These are phyloP conservation scores for Synergus umbraculus DNA, from an alignment of 2,888 invertebrate species.

Conservation along the genomic window DNA sequence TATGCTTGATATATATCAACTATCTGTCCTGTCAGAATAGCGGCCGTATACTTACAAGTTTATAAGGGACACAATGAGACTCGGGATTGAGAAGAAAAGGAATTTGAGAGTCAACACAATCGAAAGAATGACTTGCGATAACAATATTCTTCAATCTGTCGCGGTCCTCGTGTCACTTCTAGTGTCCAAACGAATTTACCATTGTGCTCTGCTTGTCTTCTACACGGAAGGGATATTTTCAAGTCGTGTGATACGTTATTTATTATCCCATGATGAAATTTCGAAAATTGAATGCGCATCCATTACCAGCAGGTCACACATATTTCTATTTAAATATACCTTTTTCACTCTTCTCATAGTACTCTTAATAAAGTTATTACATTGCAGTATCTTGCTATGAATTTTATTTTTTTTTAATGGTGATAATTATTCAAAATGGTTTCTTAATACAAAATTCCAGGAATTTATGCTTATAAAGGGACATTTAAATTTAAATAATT, in stretches of 20 bases:
- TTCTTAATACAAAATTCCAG: too few species aligned
- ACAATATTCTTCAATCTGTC: constrained; percentile 59
- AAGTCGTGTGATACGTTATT: constrained; percentile 25
- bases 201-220: constrained; percentile 34
- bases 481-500: background rate
- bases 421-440: too few species aligned
- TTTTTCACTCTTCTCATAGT: background rate
- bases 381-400: background rate
- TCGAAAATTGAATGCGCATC: constrained; percentile 12
- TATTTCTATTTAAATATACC: background rate
- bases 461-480: too few species aligned
- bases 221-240: constrained; percentile 12
- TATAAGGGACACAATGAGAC: constrained; percentile 46
- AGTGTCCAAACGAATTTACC: constrained; percentile 58
- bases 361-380: background rate
- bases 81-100: constrained; percentile 49
- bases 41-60: constrained; percentile 52
- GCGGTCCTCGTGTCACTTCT: constrained; percentile 60
- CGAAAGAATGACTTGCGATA: constrained; percentile 59
- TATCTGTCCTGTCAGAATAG: constrained; percentile 54
- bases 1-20: constrained; percentile 54
- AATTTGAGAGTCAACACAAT: constrained; percentile 57
- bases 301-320: constrained; percentile 21
- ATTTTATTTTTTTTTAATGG: too few species aligned
- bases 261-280: constrained; percentile 36